Evolutionary conservation across 2,113 vertebrate genomes (phyloP).

Genomic region (Pholis gunnellus): DNA sequence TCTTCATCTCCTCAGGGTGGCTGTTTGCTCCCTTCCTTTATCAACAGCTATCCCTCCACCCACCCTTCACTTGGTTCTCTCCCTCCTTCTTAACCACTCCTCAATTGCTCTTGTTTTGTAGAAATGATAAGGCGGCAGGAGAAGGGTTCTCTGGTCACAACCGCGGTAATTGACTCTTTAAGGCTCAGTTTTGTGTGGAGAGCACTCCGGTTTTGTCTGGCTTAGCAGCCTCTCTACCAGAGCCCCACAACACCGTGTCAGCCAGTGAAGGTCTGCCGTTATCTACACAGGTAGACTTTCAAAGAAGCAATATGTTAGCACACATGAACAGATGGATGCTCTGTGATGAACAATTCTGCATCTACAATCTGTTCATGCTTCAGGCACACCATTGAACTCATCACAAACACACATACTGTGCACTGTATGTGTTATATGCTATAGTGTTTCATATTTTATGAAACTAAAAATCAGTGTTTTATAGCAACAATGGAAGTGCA

Average conservation of each 20-base stretch:
- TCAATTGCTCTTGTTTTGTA: slow-evolving; percentile 60
- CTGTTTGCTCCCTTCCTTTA: slow-evolving; percentile 62
- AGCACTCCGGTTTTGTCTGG: slow-evolving; percentile 46
- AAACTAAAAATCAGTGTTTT: background rate
- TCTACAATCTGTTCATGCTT: background rate
- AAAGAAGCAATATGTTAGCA: slow-evolving; percentile 18
- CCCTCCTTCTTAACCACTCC: slow-evolving; percentile 48
- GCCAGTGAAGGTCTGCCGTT: slow-evolving; percentile 19
- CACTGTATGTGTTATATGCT: background rate
- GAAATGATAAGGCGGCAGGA: slow-evolving; percentile 52
- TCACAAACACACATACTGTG: too few species aligned
- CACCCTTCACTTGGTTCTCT: slow-evolving; percentile 37
- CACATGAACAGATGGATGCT: slow-evolving; percentile 32
- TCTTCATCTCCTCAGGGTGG: slow-evolving; percentile 56
- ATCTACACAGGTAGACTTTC: slow-evolving; percentile 15
- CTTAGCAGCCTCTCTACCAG: slow-evolving; percentile 24
- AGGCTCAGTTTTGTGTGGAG: slow-evolving; percentile 48
- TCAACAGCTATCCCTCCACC: slow-evolving; percentile 58
- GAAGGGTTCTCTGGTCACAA: slow-evolving; percentile 57
- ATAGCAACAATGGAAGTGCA: background rate
- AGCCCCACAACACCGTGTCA: background rate
- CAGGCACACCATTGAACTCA: background rate
- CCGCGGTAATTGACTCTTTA: slow-evolving; percentile 70
- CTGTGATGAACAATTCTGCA: slow-evolving; percentile 4
- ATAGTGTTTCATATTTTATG: background rate